Percentiles rank a stretch among this genome's conserved stretches.
These are phyloP conservation scores for Patiria pectinifera DNA, from an alignment of 53 echinoderm and acorn worm species.

Conservation along the genomic window DNA sequence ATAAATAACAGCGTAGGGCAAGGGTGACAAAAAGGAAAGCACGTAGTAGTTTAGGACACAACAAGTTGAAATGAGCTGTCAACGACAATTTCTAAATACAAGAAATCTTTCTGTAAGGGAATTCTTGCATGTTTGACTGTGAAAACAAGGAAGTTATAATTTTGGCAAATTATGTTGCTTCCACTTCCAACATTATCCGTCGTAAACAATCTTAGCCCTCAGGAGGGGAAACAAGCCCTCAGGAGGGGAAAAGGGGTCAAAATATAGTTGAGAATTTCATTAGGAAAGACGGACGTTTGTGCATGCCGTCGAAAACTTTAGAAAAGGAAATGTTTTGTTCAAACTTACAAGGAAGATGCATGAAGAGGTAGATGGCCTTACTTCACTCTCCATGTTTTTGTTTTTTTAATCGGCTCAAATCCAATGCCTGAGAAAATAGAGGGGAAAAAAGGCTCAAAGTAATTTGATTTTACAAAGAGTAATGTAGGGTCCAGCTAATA, in stretches of 20 bases:
- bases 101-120: background rate
- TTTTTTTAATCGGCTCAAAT: background rate
- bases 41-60: no score
- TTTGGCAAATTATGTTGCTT: background rate
- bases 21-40: no score
- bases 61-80: no score
- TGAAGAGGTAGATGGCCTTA: background rate
- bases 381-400: constrained; percentile 41
- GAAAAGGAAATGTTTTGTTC: background rate
- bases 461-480: background rate
- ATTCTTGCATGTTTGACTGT: background rate
- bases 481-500: background rate
- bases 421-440: background rate
- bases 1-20: no score
- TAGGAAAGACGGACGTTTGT: no score
- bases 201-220: background rate
- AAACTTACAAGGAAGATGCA: constrained; percentile 43
- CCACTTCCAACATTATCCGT: background rate
- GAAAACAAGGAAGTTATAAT: background rate
- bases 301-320: background rate
- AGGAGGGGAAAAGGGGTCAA: background rate
- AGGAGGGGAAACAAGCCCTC: background rate
- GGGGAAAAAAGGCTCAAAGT: background rate
- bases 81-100: no score
- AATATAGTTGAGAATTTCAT: background rate